Evolutionary conservation across 2,113 vertebrate genomes (phyloP).

Genomic region (Gopherus evgoodei): DNA sequence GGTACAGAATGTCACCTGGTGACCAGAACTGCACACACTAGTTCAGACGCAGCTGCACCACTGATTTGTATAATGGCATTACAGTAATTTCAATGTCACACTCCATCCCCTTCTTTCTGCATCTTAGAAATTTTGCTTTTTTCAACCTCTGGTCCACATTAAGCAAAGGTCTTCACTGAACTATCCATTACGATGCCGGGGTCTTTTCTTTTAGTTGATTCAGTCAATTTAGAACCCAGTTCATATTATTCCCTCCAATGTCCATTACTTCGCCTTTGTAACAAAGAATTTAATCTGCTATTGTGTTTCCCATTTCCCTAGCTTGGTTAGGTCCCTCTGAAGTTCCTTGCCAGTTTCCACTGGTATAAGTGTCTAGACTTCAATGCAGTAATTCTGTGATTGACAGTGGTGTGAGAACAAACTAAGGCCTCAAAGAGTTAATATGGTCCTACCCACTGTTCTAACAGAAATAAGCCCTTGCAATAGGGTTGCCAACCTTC

Average conservation of each 20-base stretch:
- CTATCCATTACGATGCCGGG: background rate
- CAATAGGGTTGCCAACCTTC: too few relatives aligned
- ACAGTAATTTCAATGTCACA: background rate
- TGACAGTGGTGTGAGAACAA: background rate
- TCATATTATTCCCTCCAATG: background rate
- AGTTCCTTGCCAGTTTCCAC: background rate
- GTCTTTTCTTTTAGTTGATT: background rate
- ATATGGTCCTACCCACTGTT: background rate
- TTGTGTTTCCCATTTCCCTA: background rate
- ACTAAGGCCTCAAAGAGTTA: background rate
- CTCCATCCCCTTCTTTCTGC: background rate
- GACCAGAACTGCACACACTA: background rate
- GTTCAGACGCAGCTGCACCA: background rate
- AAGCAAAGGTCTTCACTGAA: background rate
- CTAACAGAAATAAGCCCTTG: background rate
- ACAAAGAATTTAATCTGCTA: background rate
- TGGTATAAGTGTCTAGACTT: background rate
- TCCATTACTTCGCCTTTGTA: background rate
- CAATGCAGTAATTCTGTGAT: background rate
- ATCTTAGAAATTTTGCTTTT: background rate
- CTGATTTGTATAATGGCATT: background rate
- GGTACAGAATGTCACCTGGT: too few relatives aligned
- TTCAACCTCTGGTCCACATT: background rate
- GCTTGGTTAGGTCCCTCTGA: background rate
- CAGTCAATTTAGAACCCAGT: background rate